Percentiles rank a stretch among this genome's conserved stretches.
These are phyloP conservation scores for Leiothrix lutea DNA, from an alignment of 2,113 vertebrate genomes.

Conservation along the genomic window DNA sequence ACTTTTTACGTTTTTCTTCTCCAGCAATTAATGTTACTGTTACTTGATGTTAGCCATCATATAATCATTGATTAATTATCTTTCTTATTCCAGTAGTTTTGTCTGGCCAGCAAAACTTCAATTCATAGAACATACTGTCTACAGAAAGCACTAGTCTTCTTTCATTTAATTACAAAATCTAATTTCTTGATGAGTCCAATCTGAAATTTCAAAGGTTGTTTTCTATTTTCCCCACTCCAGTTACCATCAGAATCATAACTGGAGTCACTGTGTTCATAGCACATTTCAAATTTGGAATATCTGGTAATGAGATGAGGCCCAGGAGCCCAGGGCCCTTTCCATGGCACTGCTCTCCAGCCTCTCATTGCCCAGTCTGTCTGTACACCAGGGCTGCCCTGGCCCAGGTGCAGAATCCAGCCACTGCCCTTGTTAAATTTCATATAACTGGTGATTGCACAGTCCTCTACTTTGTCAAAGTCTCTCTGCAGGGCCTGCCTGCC, in stretches of 20 bases:
- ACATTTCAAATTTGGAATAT: background rate
- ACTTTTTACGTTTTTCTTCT: background rate
- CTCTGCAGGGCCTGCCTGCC: background rate
- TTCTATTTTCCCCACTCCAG: background rate
- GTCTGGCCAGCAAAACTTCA: background rate
- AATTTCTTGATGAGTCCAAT: background rate
- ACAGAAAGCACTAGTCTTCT: background rate
- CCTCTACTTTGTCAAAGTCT: rapidly evolving
- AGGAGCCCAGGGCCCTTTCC: background rate
- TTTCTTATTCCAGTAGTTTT: background rate
- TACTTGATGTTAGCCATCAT: background rate
- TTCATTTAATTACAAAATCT: background rate
- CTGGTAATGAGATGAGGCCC: rapidly evolving
- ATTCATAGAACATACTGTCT: background rate
- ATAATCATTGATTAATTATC: background rate
- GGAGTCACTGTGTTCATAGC: rapidly evolving
- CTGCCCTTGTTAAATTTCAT: rapidly evolving
- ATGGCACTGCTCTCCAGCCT: background rate
- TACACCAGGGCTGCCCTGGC: background rate
- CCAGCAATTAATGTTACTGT: background rate
- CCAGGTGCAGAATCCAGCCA: rapidly evolving
- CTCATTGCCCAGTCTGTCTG: background rate
- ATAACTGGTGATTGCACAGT: rapidly evolving
- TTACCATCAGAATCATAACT: background rate
- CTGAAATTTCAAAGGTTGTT: background rate